Percentiles rank a stretch among this genome's conserved stretches.
These are phyloP conservation scores for Uria aalge DNA, from an alignment of 2,113 vertebrate species.

Conservation along the genomic window DNA sequence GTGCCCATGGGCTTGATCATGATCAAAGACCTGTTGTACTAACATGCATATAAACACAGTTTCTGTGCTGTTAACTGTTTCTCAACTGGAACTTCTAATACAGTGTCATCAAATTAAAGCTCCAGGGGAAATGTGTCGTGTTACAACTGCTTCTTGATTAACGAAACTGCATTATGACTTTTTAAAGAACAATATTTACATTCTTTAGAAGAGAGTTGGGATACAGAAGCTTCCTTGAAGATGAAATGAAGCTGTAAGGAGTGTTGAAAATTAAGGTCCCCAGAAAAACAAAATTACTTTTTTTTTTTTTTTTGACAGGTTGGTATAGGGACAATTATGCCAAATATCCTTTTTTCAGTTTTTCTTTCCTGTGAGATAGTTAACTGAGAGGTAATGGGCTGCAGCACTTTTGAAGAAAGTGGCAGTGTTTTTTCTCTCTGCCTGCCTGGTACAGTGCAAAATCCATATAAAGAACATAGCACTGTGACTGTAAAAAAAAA, in stretches of 20 bases:
- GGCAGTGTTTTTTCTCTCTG: background rate
- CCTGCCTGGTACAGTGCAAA: background rate
- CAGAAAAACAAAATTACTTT: background rate
- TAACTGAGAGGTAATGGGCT: background rate
- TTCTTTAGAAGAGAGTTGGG: slow-evolving; percentile 23
- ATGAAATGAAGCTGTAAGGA: slow-evolving; percentile 48
- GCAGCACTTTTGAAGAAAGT: background rate
- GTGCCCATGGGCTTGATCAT: background rate
- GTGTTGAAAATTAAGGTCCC: background rate
- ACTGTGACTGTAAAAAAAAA: background rate
- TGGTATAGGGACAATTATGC: background rate
- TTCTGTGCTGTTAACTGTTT: slow-evolving; percentile 14
- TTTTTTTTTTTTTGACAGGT: background rate
- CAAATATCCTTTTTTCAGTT: background rate
- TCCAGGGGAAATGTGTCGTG: background rate
- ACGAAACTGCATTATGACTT: slow-evolving; percentile 29
- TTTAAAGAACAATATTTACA: slow-evolving; percentile 39
- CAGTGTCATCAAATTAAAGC: slow-evolving; percentile 28
- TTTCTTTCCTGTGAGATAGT: background rate
- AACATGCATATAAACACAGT: background rate
- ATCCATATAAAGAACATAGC: background rate
- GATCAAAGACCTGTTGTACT: background rate
- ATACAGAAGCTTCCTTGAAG: slow-evolving; percentile 42
- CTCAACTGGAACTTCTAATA: slow-evolving; percentile 25
- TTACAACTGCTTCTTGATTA: slow-evolving; percentile 37